phyloP scores from a whole-genome alignment of 2,113 vertebrate genomes.

The Trogon surrucura region DNA sequence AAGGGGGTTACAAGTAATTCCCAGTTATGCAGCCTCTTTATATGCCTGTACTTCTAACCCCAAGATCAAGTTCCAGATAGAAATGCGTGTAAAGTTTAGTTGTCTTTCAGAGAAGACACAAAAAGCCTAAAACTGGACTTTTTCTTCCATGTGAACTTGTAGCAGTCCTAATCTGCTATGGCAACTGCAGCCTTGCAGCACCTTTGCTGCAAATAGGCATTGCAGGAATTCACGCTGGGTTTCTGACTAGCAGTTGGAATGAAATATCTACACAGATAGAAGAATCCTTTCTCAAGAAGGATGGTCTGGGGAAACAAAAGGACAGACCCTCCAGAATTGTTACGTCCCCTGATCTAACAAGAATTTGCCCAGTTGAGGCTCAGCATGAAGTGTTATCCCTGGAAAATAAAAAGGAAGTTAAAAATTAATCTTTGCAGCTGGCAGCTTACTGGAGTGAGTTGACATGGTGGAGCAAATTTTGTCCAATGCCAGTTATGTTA shows the following conservation, averaged over 20 bases:
- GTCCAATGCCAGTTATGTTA: background rate
- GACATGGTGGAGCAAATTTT: background rate
- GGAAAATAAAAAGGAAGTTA: conserved; percentile 27
- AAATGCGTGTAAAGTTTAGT: background rate
- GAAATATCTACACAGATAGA: background rate
- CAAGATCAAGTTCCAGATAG: conserved; percentile 54
- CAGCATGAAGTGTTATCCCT: background rate
- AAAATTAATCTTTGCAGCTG: conserved; percentile 55
- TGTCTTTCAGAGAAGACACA: conserved; percentile 42
- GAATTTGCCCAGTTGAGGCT: background rate
- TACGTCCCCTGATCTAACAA: background rate
- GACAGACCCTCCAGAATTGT: background rate
- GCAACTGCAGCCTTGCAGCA: background rate
- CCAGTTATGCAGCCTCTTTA: background rate
- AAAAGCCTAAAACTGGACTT: background rate
- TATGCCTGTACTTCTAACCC: conserved; percentile 57
- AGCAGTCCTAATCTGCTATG: background rate
- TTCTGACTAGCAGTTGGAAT: background rate
- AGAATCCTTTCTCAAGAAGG: background rate
- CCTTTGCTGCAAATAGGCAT: background rate
- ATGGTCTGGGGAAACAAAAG: background rate
- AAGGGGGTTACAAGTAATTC: background rate
- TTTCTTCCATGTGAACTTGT: background rate
- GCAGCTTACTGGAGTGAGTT: background rate
- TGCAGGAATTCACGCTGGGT: background rate